phyloP scores from a whole-genome alignment of 2,888 invertebrate species.

The Ommatoiulus sabulosus region DNA sequence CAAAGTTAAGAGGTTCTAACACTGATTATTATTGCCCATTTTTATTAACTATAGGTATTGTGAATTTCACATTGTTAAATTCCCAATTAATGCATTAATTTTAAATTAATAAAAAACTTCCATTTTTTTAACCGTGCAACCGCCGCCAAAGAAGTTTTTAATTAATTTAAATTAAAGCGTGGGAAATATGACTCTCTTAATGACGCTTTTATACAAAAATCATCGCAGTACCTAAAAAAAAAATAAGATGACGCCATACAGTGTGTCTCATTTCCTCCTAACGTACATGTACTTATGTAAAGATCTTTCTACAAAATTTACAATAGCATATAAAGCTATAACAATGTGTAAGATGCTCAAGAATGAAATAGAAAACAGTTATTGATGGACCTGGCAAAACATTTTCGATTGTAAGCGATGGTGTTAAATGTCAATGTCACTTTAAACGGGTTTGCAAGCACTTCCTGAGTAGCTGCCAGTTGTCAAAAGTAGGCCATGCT shows the following conservation, averaged over 20 bases:
- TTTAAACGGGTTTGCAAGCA: not conserved
- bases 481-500: not conserved
- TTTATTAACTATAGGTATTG: too few relatives aligned
- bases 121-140: too few relatives aligned
- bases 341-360: not conserved
- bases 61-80: too few relatives aligned
- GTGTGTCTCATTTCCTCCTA: not conserved
- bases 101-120: too few relatives aligned
- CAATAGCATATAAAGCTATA: not conserved
- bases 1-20: too few relatives aligned
- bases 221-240: not conserved
- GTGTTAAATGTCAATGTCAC: conserved; percentile 41
- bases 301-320: not conserved
- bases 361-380: not conserved
- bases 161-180: too few relatives aligned
- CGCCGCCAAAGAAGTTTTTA: too few relatives aligned
- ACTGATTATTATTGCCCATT: too few relatives aligned
- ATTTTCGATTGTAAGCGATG: not conserved
- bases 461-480: not conserved
- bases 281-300: too few relatives aligned
- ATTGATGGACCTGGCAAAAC: not conserved
- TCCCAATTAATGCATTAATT: too few relatives aligned
- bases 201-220: too few relatives aligned
- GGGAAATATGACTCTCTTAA: too few relatives aligned
- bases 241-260: not conserved